Evolutionary conservation across 2,113 vertebrate genomes (phyloP).

Genomic region (Corythornis cristatus): DNA sequence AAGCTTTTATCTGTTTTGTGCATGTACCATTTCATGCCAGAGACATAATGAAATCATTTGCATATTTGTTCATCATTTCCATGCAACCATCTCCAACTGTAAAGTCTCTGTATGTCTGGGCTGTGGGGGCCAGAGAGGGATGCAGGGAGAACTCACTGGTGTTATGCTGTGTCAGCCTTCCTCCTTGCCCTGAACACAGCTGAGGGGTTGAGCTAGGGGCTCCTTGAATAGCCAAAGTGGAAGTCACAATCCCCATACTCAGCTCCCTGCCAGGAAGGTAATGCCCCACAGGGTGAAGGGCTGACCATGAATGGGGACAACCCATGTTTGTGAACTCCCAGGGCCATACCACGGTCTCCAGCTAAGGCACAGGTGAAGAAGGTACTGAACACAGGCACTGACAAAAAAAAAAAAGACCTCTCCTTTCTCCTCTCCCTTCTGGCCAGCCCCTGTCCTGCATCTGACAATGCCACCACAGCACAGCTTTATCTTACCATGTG

Average conservation of each 20-base stretch:
- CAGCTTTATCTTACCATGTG: background rate
- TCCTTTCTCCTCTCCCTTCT: background rate
- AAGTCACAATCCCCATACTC: fast-evolving
- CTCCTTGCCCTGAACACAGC: background rate
- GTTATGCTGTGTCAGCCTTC: background rate
- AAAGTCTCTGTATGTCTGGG: fast-evolving
- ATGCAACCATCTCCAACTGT: background rate
- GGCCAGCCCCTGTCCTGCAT: background rate
- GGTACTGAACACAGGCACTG: background rate
- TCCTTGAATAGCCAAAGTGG: fast-evolving
- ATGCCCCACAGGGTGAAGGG: fast-evolving
- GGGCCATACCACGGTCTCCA: background rate
- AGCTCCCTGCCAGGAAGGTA: background rate
- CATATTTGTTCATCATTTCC: conserved; percentile 30
- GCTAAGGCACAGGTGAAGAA: background rate
- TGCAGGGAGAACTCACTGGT: background rate
- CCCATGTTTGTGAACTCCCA: fast-evolving
- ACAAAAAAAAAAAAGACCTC: background rate
- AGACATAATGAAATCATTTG: conserved; percentile 18
- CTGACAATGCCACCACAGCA: fast-evolving
- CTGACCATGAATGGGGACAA: fast-evolving
- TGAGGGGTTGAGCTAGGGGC: background rate
- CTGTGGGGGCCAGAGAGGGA: fast-evolving
- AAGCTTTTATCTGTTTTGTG: background rate
- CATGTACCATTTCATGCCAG: conserved; percentile 12